Evolutionary conservation across 2,113 vertebrate species (phyloP).

Genomic region (Daphoenositta chrysoptera): DNA sequence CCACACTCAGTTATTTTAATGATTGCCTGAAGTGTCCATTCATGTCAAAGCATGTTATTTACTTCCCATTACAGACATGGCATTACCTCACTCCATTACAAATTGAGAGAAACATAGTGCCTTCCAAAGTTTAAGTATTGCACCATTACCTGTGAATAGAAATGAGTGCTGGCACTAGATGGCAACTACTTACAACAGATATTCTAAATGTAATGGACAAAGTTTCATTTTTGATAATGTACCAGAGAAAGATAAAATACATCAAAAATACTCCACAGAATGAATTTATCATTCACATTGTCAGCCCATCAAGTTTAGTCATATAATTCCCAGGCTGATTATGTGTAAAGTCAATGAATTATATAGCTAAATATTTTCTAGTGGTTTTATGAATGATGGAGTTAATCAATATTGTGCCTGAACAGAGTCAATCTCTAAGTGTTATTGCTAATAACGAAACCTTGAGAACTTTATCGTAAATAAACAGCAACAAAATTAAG

Average conservation of each 20-base stretch:
- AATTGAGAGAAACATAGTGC: constrained; percentile 36
- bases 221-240: constrained; percentile 62
- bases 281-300: constrained; percentile 58
- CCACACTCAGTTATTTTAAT: constrained; percentile 59
- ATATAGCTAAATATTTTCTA: constrained; percentile 66
- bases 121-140: constrained; percentile 45
- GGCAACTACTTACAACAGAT: constrained; percentile 55
- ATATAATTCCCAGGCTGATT: constrained; percentile 63
- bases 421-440: constrained; percentile 11
- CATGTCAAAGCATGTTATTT: constrained; percentile 58
- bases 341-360: constrained; percentile 66
- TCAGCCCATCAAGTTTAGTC: constrained; percentile 49
- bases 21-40: constrained; percentile 49
- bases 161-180: constrained; percentile 29
- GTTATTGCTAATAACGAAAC: not conserved
- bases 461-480: not conserved
- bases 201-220: constrained; percentile 53
- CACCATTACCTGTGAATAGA: constrained; percentile 53
- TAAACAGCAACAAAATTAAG: not conserved
- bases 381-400: constrained; percentile 29
- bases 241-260: constrained; percentile 60
- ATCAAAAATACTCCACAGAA: constrained; percentile 49
- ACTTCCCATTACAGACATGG: constrained; percentile 40
- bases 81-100: constrained; percentile 40
- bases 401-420: constrained; percentile 57